Base-by-base conservation (phyloP, 2,113 vertebrate genomes). In the Tretioscincus oriximinensis region DNA sequence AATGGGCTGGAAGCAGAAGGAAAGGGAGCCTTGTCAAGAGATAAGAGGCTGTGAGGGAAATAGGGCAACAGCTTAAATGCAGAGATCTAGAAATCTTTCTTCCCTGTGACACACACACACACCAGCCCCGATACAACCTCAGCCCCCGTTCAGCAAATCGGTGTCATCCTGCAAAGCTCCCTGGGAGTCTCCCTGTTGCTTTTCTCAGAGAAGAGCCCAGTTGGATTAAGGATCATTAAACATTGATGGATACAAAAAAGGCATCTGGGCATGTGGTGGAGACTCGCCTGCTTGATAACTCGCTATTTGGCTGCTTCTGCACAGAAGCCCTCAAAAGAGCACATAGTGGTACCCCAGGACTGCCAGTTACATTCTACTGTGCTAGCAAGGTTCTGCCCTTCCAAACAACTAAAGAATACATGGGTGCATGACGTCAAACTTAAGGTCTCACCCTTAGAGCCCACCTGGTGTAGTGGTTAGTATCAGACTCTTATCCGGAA, bases 221-320 rank as follows among this genome's bases (percentile, higher is more conserved):
- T 31, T 75, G 80, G 73, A 75, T 81, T 75, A 75, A 60, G 49
- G 22, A 75, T 68, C 72, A 81, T 81, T 54, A 67, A 81, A 75
- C 72, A 81, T 75, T 81, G 72, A 81, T 81, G 7, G 72, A 6
- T 81, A 81, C 72, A 74, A 75, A 54, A 58, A 26, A 80, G 73
- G 29, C 80, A 60, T 41, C 64, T 81, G 80, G 80, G 64, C 49
- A 28, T 31, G 8, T 2, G 49, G 65, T 45, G 72, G 61, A 41
- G 35, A 5, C 35, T 41, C 6, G 49, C 73, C 54, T 61, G 29
- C 9, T 8, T 18, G 35, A 41, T 41, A 41, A n/a, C n/a, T n/a
- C n/a, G 12, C 28, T 47, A 29, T 31, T 51, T 72, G 63, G 61
- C 71, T 58, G 64, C 16, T 20, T 28, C 45, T 12, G 9, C 14